These are phyloP conservation scores for Rhipidura dahli DNA, from an alignment of 2,113 vertebrate genomes.

Conservation along the genomic window DNA sequence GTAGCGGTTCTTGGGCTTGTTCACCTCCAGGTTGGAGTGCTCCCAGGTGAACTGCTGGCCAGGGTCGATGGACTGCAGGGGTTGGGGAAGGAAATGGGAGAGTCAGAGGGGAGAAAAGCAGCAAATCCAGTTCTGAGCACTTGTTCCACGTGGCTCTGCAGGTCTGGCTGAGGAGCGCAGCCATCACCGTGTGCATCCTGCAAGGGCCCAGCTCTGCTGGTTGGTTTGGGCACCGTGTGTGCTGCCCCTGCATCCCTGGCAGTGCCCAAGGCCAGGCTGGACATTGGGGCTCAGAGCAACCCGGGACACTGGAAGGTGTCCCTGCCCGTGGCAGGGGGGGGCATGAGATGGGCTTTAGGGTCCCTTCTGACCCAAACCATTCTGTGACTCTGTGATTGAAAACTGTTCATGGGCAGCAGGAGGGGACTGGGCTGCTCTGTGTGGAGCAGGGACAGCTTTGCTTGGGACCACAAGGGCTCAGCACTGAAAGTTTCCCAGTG, in stretches of 20 bases:
- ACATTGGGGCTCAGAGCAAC: background rate
- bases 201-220: background rate
- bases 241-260: background rate
- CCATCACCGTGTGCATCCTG: fast-evolving
- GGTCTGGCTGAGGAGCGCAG: background rate
- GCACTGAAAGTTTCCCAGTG: background rate
- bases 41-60: slow-evolving; percentile 99
- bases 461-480: background rate
- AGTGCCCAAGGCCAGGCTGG: background rate
- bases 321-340: background rate
- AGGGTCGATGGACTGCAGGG: slow-evolving; percentile 90
- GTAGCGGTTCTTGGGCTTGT: slow-evolving; percentile 98
- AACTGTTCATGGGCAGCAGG: background rate
- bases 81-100: background rate
- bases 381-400: background rate
- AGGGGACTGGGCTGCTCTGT: background rate
- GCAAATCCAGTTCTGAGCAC: background rate
- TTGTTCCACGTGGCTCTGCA: fast-evolving
- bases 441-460: background rate
- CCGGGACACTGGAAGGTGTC: background rate
- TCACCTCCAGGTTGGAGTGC: slow-evolving; percentile 97
- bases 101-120: background rate
- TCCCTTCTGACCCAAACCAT: background rate
- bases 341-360: background rate
- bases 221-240: background rate